A percentile compares a stretch with the other conserved stretches of the same genome.
These are phyloP conservation scores for Tetraodon nigroviridis DNA, from an alignment of 2,113 vertebrate genomes.

Conservation along the genomic window DNA sequence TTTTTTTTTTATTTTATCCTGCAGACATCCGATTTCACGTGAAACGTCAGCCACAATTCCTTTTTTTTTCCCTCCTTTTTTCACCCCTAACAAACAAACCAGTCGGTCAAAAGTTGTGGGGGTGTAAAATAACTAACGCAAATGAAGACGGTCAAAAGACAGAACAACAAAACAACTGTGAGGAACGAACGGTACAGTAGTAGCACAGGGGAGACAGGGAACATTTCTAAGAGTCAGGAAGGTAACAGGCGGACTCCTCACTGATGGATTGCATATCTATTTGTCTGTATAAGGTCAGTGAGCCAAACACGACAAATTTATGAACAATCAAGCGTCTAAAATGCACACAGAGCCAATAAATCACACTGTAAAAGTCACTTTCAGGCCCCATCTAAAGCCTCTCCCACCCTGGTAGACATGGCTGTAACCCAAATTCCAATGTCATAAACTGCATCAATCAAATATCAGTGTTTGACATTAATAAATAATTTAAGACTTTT, in stretches of 20 bases:
- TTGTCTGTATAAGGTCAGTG: too few species aligned
- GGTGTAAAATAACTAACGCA: conserved; percentile 5
- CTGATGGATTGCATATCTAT: too few species aligned
- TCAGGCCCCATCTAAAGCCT: background rate
- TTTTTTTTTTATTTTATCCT: conserved; percentile 40
- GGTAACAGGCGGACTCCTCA: conserved; percentile 11
- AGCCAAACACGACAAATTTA: background rate
- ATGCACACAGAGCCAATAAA: background rate
- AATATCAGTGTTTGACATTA: background rate
- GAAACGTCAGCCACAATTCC: conserved; percentile 3
- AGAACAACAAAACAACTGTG: conserved; percentile 4
- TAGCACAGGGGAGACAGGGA: background rate
- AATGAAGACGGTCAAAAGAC: background rate
- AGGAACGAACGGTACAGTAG: background rate
- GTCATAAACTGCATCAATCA: background rate
- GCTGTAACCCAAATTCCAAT: background rate
- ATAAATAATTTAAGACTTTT: conserved; percentile 1
- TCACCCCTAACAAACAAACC: conserved; percentile 11
- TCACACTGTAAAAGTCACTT: conserved; percentile 20
- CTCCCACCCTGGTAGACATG: too few species aligned
- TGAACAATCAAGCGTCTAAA: conserved; percentile 1
- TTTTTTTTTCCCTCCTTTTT: background rate
- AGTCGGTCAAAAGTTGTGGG: conserved; percentile 12
- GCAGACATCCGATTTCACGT: background rate
- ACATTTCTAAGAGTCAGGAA: conserved; percentile 2